Evolutionary conservation across 1,140 invertebrate genomes (phyloP).

Genomic region (Cyclargus thomasi): DNA sequence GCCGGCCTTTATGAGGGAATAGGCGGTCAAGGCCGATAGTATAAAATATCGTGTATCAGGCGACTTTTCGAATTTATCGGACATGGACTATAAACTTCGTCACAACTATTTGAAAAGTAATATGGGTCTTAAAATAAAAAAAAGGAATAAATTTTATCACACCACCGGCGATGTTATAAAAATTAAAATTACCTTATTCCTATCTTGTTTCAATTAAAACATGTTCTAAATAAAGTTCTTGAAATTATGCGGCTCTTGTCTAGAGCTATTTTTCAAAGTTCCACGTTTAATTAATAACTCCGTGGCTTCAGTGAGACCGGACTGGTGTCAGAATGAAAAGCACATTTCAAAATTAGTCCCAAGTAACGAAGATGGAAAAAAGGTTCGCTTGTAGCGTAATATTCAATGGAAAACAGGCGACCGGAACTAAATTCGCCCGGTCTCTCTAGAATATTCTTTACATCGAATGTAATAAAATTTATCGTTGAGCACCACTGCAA

Average conservation of each 20-base stretch:
- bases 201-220: no score
- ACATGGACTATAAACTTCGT: no score
- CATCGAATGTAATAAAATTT: background rate
- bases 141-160: no score
- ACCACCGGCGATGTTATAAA: no score
- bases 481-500: no score
- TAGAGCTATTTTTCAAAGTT: background rate
- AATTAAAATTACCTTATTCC: no score
- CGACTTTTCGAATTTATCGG: no score
- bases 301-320: background rate
- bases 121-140: no score
- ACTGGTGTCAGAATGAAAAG: constrained; percentile 1
- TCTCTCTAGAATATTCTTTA: background rate
- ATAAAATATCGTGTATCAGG: no score
- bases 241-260: background rate
- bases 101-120: no score
- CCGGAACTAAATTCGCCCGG: background rate
- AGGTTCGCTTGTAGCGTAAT: background rate
- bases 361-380: background rate
- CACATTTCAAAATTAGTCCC: background rate
- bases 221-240: background rate
- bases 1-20: no score
- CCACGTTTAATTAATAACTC: background rate
- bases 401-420: constrained; percentile 1
- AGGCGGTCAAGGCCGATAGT: no score